These are phyloP conservation scores for Amblyornis subalaris DNA, from an alignment of 2,113 vertebrate genomes.

Conservation along the genomic window DNA sequence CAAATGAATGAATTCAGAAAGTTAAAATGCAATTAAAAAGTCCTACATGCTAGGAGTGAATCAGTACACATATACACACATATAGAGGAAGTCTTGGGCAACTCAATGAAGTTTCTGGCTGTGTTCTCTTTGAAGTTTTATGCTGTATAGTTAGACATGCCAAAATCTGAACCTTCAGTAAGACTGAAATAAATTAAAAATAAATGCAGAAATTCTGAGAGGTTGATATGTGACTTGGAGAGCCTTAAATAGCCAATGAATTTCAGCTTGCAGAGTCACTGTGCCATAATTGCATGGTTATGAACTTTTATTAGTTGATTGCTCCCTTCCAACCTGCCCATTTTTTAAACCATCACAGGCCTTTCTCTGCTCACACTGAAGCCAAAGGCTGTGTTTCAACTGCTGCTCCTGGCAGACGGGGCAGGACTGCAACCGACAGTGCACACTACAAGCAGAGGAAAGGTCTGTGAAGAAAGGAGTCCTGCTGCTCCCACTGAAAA, in stretches of 20 bases:
- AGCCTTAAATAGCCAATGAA: slow-evolving; percentile 6
- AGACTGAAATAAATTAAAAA: slow-evolving; percentile 7
- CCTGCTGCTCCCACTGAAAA: neutral
- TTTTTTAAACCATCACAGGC: slow-evolving; percentile 9
- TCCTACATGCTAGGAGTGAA: neutral
- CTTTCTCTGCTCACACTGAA: neutral
- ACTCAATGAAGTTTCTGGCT: neutral
- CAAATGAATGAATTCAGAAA: neutral
- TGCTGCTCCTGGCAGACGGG: neutral
- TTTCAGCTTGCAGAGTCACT: neutral
- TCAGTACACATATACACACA: neutral
- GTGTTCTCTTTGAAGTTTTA: neutral
- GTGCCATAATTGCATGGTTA: neutral
- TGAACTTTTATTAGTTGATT: slow-evolving; percentile 18
- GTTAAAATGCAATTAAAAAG: neutral
- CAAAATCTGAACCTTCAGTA: neutral
- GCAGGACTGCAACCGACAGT: neutral
- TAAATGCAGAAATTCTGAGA: slow-evolving; percentile 5
- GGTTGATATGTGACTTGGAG: neutral
- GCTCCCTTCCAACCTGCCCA: neutral
- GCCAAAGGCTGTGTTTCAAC: neutral
- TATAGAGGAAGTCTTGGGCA: neutral
- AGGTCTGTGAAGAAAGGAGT: neutral
- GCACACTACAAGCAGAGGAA: neutral
- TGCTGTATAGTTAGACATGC: neutral